A percentile compares a stretch with the other conserved stretches of the same genome.
These are phyloP conservation scores for Climacteris rufus DNA, from an alignment of 2,113 vertebrate genomes.

Conservation along the genomic window DNA sequence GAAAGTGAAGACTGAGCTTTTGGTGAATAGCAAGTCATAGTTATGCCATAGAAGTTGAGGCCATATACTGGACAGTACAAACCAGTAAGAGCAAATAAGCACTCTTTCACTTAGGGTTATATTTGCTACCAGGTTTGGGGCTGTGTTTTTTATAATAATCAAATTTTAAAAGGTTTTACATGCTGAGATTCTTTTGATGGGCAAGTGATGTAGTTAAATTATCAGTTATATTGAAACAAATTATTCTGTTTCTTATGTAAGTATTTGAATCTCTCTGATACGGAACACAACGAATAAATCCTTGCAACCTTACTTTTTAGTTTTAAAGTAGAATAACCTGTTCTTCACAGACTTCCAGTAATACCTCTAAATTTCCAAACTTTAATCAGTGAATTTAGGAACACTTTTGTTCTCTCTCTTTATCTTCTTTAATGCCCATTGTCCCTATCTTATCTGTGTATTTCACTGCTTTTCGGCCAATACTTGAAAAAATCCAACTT, in stretches of 20 bases:
- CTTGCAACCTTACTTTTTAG: not conserved
- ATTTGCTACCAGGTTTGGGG: not conserved
- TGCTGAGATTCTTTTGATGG: not conserved
- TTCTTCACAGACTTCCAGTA: not conserved
- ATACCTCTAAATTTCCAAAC: not conserved
- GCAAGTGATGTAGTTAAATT: not conserved
- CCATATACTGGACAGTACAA: not conserved
- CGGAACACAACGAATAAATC: not conserved
- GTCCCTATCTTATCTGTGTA: not conserved
- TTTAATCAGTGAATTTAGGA: not conserved
- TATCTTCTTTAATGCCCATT: not conserved
- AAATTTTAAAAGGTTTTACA: not conserved
- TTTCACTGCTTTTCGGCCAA: not conserved
- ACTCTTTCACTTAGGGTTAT: not conserved
- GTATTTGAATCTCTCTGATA: not conserved
- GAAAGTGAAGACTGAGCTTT: not conserved
- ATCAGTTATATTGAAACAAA: not conserved
- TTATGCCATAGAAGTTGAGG: not conserved
- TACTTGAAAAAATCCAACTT: not conserved
- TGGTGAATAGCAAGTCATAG: not conserved
- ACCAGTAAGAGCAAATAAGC: constrained; percentile 41
- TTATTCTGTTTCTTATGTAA: not conserved
- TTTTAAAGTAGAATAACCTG: not conserved
- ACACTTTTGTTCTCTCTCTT: not conserved
- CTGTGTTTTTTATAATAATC: not conserved